These are phyloP conservation scores for Fragum whitleyi DNA, from an alignment of 2,888 invertebrate genomes.

Conservation along the genomic window DNA sequence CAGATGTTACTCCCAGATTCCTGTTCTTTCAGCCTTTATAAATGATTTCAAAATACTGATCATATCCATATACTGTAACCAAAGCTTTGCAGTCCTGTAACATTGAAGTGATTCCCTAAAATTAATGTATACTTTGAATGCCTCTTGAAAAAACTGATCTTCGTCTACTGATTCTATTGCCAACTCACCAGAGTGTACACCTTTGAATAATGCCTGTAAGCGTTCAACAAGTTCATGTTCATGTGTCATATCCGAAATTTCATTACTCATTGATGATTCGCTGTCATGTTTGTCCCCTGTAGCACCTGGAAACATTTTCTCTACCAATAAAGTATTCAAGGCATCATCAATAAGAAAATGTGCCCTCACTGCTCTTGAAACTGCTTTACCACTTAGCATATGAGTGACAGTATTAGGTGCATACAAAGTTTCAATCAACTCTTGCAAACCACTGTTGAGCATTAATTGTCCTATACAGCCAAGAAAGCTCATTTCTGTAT, in stretches of 20 bases:
- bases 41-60: constrained; percentile 60
- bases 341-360: constrained; percentile 66
- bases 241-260: background rate
- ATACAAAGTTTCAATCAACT: constrained; percentile 70
- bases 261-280: background rate
- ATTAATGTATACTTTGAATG: background rate
- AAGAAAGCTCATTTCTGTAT: too few relatives aligned
- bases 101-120: constrained; percentile 3
- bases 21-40: constrained; percentile 62
- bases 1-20: background rate
- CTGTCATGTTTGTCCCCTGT: background rate
- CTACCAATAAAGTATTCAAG: constrained; percentile 34
- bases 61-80: constrained; percentile 70
- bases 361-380: constrained; percentile 61
- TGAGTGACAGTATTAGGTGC: constrained; percentile 68
- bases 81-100: constrained; percentile 57
- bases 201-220: background rate
- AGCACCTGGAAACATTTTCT: constrained; percentile 24
- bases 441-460: constrained; percentile 66
- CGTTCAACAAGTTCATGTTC: constrained; percentile 5
- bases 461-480: constrained; percentile 67
- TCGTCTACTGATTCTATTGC: too few relatives aligned
- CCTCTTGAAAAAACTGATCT: constrained; percentile 3
- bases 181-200: constrained; percentile 2
- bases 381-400: constrained; percentile 72